Evolutionary conservation across 2,797 vertebrate genomes (phyloP), one percentile per base, ranked within the genome.

Genomic region (Syncerus caffer): DNA sequence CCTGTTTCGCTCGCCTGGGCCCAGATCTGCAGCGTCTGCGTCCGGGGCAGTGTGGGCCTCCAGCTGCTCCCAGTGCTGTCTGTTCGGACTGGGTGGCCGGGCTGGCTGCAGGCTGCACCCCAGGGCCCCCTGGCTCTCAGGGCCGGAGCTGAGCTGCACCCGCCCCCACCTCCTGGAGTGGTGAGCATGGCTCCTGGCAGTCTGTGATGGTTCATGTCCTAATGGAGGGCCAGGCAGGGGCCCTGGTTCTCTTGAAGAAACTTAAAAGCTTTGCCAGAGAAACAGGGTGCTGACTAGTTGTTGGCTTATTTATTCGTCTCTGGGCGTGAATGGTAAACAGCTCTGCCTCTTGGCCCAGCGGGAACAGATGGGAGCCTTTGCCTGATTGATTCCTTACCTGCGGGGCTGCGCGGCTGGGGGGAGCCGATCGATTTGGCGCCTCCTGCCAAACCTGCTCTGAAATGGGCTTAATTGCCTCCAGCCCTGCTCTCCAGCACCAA

Each of bases 291-390:
- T 98, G 96, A 85, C 96, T 96, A 93, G 95, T 82, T 97, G 92
- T 95, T 31, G 93, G 96, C 97, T 92, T 96, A 64, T 97, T 97
- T 98, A 93, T 98, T 98, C 55, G 85, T 96, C 96, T 98, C 93
- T 58, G 84, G 97, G 97, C 94, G 67, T 90, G 92, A 93, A 47
- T 17, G 98, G 97, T 98, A 98, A 99, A 98, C 98, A 98, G 97
- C 96, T 98, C 98, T 98, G 98, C 96, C 97, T 98, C 96, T 85
- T n/a, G 11, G 95, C 98, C 97, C 97, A 87, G 97, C 97, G 25
- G 98, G 98, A 98, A 88, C 45, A 85, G 97, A 97, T 90, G 97
- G 4, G 31, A 98, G 97, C 83, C 1, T 87, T 93, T 6, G 83
- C 93, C 74, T 96, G 97, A 98, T 98, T 95, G 98, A 98, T 98